These are phyloP conservation scores for Prunella fulvescens DNA, from an alignment of 2,113 vertebrate genomes.

Conservation along the genomic window DNA sequence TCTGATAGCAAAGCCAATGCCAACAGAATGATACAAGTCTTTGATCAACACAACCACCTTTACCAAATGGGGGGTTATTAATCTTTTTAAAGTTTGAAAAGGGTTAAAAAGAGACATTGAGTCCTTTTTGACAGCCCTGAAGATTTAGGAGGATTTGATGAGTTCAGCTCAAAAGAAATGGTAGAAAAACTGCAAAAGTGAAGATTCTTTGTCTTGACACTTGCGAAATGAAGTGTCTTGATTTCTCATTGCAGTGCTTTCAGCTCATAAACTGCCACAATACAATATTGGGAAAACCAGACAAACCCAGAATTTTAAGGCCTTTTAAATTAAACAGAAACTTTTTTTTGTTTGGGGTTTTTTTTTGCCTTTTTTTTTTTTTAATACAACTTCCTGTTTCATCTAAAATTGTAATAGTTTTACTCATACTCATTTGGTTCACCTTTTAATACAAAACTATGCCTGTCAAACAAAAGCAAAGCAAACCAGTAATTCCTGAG, in stretches of 20 bases:
- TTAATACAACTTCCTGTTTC: background rate
- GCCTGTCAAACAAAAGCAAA: background rate
- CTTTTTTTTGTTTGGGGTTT: background rate
- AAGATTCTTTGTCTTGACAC: background rate
- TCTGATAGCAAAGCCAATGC: background rate
- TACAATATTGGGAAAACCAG: background rate
- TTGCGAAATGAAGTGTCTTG: background rate
- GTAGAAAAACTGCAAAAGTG: background rate
- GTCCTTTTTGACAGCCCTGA: accelerated
- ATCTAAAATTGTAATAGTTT: background rate
- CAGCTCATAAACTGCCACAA: background rate
- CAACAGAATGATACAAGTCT: background rate
- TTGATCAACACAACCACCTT: background rate
- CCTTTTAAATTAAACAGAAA: background rate
- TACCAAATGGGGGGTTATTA: background rate
- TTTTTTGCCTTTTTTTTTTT: too few species aligned
- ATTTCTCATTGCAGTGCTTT: background rate
- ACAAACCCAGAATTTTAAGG: background rate
- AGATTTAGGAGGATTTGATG: background rate
- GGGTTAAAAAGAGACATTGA: background rate
- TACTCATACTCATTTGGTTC: background rate
- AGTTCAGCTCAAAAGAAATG: background rate
- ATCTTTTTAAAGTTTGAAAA: background rate
- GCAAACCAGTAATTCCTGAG: background rate
- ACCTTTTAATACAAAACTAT: background rate